Evolutionary conservation across 2,113 vertebrate species (phyloP).

Genomic region (Panthera leo): DNA sequence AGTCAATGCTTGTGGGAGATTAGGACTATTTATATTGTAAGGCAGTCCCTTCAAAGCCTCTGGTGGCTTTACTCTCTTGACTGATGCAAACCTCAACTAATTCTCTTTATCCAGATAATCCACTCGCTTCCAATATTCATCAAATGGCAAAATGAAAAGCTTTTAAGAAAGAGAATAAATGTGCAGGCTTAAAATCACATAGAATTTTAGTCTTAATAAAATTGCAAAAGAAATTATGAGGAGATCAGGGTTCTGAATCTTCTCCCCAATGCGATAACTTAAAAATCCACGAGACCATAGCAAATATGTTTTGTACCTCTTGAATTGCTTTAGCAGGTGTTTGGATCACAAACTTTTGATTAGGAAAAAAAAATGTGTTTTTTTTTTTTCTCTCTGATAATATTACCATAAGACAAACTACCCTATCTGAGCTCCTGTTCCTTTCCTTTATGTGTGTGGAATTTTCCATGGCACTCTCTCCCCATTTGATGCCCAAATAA

Average conservation of each 20-base stretch:
- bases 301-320: conserved; percentile 18
- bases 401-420: background rate
- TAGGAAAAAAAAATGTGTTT: background rate
- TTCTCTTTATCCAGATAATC: conserved; percentile 74
- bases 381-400: background rate
- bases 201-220: conserved; percentile 69
- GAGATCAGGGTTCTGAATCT: conserved; percentile 36
- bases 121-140: conserved; percentile 75
- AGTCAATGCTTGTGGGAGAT: conserved; percentile 57
- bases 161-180: conserved; percentile 72
- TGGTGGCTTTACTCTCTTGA: conserved; percentile 71
- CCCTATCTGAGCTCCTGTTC: background rate
- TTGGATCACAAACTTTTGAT: conserved; percentile 25
- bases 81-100: conserved; percentile 59
- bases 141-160: conserved; percentile 77
- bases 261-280: conserved; percentile 51
- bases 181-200: conserved; percentile 69
- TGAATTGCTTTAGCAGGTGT: conserved; percentile 23
- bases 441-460: background rate
- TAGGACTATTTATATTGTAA: conserved; percentile 70
- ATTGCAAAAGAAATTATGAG: conserved; percentile 59
- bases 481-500: background rate
- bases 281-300: background rate
- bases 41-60: conserved; percentile 54
- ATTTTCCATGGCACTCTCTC: background rate